A percentile compares a stretch with the other conserved stretches of the same genome.
Conservation (phyloP, 2,888 invertebrate species). For the Chrysodeixis includens region DNA sequence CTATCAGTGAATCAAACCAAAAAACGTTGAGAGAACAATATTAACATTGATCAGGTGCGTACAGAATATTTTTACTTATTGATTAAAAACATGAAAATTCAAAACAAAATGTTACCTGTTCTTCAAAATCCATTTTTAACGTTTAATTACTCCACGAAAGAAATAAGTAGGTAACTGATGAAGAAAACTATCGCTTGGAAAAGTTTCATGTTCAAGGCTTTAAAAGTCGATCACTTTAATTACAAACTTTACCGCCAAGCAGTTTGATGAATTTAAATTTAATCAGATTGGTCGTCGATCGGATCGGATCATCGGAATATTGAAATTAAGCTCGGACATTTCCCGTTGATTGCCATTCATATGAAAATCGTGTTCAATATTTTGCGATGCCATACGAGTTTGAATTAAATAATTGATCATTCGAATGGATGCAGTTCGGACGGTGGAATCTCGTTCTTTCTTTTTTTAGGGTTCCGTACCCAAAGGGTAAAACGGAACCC, state of each 20-base stretch:
- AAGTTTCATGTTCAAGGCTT: constrained; percentile 7
- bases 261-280: constrained; percentile 28
- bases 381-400: constrained; percentile 17
- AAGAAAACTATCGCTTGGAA: constrained; percentile 4
- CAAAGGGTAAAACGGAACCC: too few species aligned
- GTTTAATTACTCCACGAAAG: too few species aligned
- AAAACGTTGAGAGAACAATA: too few species aligned
- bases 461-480: too few species aligned
- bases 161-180: not conserved
- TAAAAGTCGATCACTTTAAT: constrained; percentile 13
- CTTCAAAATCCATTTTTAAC: too few species aligned
- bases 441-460: not conserved
- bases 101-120: too few species aligned
- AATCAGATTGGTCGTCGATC: constrained; percentile 22
- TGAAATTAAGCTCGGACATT: constrained; percentile 35
- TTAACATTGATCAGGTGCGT: too few species aligned
- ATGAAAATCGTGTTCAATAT: constrained; percentile 16
- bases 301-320: constrained; percentile 32
- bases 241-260: constrained; percentile 22
- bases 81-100: too few species aligned
- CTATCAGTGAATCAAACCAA: too few species aligned
- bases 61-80: too few species aligned
- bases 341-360: constrained; percentile 35
- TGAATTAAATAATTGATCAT: constrained; percentile 25
- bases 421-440: constrained; percentile 15